A percentile compares a stretch with the other conserved stretches of the same genome.
Evolutionary conservation across 2,113 vertebrate species (phyloP).

Genomic region (Megalops atlanticus): DNA sequence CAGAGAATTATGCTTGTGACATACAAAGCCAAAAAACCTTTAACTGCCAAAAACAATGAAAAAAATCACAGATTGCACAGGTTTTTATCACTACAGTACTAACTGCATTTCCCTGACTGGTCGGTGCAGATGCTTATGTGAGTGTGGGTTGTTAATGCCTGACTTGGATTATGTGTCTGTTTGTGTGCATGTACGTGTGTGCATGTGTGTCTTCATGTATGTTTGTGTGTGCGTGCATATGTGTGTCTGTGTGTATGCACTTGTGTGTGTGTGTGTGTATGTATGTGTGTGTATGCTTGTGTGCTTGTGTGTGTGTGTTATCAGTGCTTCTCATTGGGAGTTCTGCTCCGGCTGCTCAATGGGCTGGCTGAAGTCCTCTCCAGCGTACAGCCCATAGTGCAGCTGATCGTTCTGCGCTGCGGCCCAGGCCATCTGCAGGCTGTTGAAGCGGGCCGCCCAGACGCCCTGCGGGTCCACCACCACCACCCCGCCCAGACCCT

Average conservation of each 20-base stretch:
- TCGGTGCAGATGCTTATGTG: no score
- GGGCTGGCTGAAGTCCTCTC: conserved; percentile 62
- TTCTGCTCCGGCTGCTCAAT: conserved; percentile 22
- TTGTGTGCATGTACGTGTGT: not conserved
- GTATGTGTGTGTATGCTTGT: not conserved
- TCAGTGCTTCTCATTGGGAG: not conserved
- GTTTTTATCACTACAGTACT: no score
- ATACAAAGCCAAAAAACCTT: no score
- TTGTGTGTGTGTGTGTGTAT: not conserved
- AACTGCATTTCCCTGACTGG: conserved; percentile 6
- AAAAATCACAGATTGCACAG: no score
- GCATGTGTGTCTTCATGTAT: no score
- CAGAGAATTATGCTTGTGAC: no score
- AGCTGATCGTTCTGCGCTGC: conserved; percentile 74
- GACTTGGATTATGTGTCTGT: conserved; percentile 46
- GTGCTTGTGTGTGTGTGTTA: not conserved
- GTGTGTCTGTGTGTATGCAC: not conserved
- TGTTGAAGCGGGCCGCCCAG: conserved; percentile 84
- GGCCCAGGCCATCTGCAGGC: conserved; percentile 85
- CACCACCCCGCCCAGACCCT: conserved; percentile 80
- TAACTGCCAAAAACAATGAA: no score
- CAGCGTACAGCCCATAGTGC: conserved; percentile 69
- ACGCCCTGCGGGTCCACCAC: conserved; percentile 76
- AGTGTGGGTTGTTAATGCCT: no score
- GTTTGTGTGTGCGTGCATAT: not conserved